Conservation (phyloP, 1,140 invertebrate species). For the Drosophila kohkoa region DNA sequence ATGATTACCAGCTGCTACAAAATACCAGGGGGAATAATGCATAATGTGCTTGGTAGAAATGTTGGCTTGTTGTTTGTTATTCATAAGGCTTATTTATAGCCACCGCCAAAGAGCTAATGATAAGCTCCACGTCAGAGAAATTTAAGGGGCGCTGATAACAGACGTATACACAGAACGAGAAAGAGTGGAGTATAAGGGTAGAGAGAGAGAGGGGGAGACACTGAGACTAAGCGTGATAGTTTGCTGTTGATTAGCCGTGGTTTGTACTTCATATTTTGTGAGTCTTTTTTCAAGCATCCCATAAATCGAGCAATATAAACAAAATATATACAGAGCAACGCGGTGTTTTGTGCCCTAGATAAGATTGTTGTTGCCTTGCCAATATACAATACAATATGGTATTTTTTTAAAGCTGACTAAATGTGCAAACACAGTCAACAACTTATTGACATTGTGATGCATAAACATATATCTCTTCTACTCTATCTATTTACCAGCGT, state of each 20-base stretch:
- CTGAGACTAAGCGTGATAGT: background rate
- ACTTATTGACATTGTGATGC: constrained; percentile 37
- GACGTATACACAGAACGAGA: background rate
- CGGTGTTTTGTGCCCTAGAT: constrained; percentile 40
- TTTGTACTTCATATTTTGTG: background rate
- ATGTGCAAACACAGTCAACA: constrained; percentile 24
- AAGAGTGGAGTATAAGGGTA: background rate
- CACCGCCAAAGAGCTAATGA: constrained; percentile 38
- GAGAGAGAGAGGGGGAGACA: background rate
- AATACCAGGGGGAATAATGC: constrained; percentile 20
- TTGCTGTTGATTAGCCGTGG: constrained; percentile 3
- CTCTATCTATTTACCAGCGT: too few species aligned
- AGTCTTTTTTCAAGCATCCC: constrained; percentile 42
- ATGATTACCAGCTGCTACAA: constrained; percentile 39
- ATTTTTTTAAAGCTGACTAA: constrained; percentile 33
- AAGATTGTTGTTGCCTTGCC: constrained; percentile 59
- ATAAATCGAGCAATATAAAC: constrained; percentile 58
- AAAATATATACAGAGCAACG: constrained; percentile 17
- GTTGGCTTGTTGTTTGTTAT: constrained; percentile 32
- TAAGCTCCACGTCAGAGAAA: constrained; percentile 37
- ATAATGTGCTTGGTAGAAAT: constrained; percentile 25
- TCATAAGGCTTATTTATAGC: constrained; percentile 42
- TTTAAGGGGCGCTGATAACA: constrained; percentile 50
- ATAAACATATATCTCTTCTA: constrained; percentile 13
- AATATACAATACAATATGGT: constrained; percentile 2